Evolutionary conservation across 2,888 invertebrate species (phyloP).

Genomic region (Cataglyphis albicans): DNA sequence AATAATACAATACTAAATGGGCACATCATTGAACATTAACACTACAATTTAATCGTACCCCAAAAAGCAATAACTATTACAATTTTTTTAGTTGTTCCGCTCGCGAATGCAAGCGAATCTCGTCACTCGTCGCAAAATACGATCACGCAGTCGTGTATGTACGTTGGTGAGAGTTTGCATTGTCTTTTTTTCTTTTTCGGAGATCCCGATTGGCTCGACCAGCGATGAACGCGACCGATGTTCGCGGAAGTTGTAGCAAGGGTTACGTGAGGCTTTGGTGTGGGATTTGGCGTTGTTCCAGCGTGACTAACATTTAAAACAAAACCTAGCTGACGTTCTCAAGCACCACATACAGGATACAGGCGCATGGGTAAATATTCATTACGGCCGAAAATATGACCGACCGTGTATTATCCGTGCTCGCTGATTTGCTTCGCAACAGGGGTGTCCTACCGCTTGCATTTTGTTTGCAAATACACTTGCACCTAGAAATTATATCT

Average conservation of each 20-base stretch:
- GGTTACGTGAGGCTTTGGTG: slow-evolving; percentile 46
- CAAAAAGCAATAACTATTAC: slow-evolving; percentile 71
- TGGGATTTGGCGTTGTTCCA: slow-evolving; percentile 75
- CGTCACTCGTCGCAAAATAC: slow-evolving; percentile 58
- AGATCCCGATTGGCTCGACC: slow-evolving; percentile 55
- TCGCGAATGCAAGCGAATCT: not conserved
- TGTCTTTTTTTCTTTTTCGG: slow-evolving; percentile 57
- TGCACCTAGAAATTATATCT: not conserved
- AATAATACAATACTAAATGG: not conserved
- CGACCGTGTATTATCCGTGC: slow-evolving; percentile 64
- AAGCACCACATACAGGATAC: slow-evolving; percentile 53
- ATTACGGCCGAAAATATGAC: slow-evolving; percentile 74
- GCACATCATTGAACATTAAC: slow-evolving; percentile 58
- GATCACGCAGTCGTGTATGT: slow-evolving; percentile 24
- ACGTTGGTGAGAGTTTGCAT: slow-evolving; percentile 55
- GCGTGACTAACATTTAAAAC: slow-evolving; percentile 75
- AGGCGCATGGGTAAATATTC: slow-evolving; percentile 69
- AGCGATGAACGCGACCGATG: slow-evolving; percentile 18
- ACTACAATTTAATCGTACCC: slow-evolving; percentile 68
- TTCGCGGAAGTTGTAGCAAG: slow-evolving; percentile 25
- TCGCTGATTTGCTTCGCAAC: slow-evolving; percentile 64
- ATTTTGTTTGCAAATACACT: slow-evolving; percentile 12
- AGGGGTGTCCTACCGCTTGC: not conserved
- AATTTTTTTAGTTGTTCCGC: slow-evolving; percentile 56
- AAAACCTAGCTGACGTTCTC: slow-evolving; percentile 66